Base-by-base conservation (phyloP, 2,113 vertebrate genomes). In the Fregata magnificens region DNA sequence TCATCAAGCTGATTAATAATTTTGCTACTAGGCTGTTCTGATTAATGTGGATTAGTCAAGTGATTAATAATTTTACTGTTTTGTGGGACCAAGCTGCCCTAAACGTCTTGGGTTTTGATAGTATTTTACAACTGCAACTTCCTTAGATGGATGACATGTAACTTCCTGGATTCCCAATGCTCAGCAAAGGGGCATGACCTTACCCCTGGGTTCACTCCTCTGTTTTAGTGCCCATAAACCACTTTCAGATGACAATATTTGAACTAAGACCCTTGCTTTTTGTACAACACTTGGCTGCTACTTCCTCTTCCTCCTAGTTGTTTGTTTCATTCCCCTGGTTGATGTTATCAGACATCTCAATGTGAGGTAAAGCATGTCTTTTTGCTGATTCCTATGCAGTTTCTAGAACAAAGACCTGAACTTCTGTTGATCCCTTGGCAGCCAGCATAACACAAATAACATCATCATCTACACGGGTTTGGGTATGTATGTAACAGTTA, bases 11-110 rank as follows among this genome's bases (percentile, higher is more conserved):
- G 97, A 98, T 97, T 95, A 97, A 97, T 92, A 97, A 90, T 96
- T 95, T 96, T 76, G 90, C 78, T 91, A 95, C 32, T 22, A 96
- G 86, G 79, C 92, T 96, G 67, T 81, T 80, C 95, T 98, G 97
- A 98, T 98, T 97, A 98, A 98, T 93, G 96, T 93, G 96, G 87
- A 97, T 97, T 97, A 97, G 97, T 96, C 91, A 96, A 93, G 93
- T 98, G 98, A 98, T 98, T 98, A 98, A 95, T 96, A 97, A 96
- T 85, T 86, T 91, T 84, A 97, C 90, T 92, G 90, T 83, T 97
- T 90, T 89, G 76, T 81, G 97, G 66, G 91, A 95, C 93, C 52
- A 93, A 80, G 69, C 83, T 96, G 95, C 56, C 86, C 82, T 88
- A 89, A 97, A 90, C 13, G 3, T 87, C 90, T 93, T 88, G 69